These are phyloP conservation scores for Mesocentrotus franciscanus DNA, from an alignment of 53 echinoderm and acorn worm genomes.

Conservation along the genomic window DNA sequence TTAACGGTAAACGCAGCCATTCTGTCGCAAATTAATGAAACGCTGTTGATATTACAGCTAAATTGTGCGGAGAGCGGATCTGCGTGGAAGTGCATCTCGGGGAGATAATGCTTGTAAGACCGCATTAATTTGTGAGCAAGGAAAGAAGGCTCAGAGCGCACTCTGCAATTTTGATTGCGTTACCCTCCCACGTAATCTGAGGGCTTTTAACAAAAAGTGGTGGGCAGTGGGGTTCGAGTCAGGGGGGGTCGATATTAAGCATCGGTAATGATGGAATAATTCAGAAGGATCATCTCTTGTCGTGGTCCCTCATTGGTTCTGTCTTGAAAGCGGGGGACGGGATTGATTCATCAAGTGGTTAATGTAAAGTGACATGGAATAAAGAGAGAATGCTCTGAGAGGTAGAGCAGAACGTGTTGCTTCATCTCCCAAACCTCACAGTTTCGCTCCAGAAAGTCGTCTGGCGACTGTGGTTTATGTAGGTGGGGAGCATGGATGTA, in stretches of 20 bases:
- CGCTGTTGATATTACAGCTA: conserved; percentile 30
- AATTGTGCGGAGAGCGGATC: conserved; percentile 19
- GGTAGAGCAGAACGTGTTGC: background rate
- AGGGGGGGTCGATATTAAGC: background rate
- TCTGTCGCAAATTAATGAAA: conserved; percentile 39
- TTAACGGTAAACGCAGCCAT: conserved; percentile 42
- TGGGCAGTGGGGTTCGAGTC: background rate
- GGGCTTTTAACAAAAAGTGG: background rate
- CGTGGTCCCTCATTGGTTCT: background rate
- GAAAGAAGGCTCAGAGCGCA: conserved; percentile 28
- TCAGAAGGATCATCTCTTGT: background rate
- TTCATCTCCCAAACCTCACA: background rate
- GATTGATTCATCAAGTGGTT: background rate
- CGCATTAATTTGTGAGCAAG: conserved; percentile 4
- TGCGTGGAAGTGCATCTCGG: background rate
- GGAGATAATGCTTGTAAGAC: conserved; percentile 16
- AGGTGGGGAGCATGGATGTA: background rate
- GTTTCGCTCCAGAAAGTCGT: background rate
- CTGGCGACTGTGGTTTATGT: background rate
- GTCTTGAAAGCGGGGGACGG: background rate
- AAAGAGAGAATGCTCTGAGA: background rate
- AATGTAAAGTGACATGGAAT: conserved; percentile 32
- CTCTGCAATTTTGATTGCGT: conserved; percentile 44
- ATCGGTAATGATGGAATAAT: background rate
- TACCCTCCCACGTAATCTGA: conserved; percentile 20